Percentiles rank a stretch among this genome's conserved stretches.
Evolutionary conservation across 2,797 vertebrate species (phyloP).

Genomic region (Cuculus canorus): DNA sequence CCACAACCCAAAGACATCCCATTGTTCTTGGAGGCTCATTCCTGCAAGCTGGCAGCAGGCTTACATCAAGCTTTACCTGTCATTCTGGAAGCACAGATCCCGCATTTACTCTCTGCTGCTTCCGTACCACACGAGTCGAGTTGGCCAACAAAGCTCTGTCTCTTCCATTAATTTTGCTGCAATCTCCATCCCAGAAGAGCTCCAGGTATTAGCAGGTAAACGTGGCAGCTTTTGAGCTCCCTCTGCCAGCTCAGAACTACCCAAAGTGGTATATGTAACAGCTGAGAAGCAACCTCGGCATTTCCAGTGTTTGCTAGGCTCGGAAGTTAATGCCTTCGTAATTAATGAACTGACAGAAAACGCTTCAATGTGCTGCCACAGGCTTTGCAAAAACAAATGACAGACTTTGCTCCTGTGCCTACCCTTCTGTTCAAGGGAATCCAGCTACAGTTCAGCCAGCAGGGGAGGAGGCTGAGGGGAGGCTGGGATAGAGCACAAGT

Average conservation of each 20-base stretch:
- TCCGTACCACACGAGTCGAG: fast-evolving
- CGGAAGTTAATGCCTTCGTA: background rate
- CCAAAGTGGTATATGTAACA: background rate
- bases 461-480: constrained; percentile 2
- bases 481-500: background rate
- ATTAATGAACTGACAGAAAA: constrained; percentile 49
- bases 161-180: background rate
- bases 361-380: background rate
- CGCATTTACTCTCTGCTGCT: background rate
- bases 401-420: constrained; percentile 22
- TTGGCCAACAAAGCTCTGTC: background rate
- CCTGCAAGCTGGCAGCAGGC: background rate
- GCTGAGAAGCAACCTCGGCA: background rate
- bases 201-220: background rate
- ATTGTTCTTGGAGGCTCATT: background rate
- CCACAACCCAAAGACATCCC: background rate
- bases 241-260: background rate
- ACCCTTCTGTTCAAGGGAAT: constrained; percentile 23
- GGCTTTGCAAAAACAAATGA: background rate
- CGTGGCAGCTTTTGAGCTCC: background rate
- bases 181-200: background rate
- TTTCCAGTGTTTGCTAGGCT: constrained; percentile 12
- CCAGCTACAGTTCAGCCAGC: background rate
- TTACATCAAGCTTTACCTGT: background rate
- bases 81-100: background rate